Conservation (phyloP, 1,140 invertebrate genomes). For the Conopomorpha cramerella region DNA sequence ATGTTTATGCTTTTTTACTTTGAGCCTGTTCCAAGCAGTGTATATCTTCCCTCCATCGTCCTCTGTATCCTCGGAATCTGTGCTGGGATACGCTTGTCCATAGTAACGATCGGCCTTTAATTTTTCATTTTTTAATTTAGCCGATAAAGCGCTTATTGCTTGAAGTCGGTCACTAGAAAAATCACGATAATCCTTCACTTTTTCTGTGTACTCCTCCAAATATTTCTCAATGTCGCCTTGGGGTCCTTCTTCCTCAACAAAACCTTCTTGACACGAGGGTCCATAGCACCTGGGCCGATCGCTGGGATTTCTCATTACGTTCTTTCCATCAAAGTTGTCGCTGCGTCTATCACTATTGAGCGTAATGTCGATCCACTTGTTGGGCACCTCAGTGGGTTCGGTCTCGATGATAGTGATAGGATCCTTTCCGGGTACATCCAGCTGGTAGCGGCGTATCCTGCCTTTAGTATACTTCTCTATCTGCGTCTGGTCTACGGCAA, state of each 20-base stretch:
- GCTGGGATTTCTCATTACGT: slow-evolving; percentile 41
- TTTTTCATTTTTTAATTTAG: slow-evolving; percentile 37
- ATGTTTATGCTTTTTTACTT: slow-evolving; percentile 61
- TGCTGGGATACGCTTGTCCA: slow-evolving; percentile 11
- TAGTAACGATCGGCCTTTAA: slow-evolving; percentile 27
- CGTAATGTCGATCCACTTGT: slow-evolving; percentile 14
- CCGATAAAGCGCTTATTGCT: slow-evolving; percentile 41
- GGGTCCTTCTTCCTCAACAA: slow-evolving; percentile 25
- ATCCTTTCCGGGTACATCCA: slow-evolving; percentile 57
- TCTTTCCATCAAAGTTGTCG: slow-evolving; percentile 42
- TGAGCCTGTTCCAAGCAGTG: slow-evolving; percentile 55
- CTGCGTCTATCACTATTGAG: slow-evolving; percentile 17
- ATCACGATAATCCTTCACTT: slow-evolving; percentile 57
- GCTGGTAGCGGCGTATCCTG: slow-evolving; percentile 38
- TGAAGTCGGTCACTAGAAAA: slow-evolving; percentile 46
- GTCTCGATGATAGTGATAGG: slow-evolving; percentile 61
- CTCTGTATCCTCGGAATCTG: slow-evolving; percentile 26
- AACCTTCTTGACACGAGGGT: slow-evolving; percentile 50
- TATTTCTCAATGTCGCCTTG: slow-evolving; percentile 63
- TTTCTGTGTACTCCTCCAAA: slow-evolving; percentile 63
- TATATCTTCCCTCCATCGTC: slow-evolving; percentile 37
- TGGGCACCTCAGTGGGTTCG: slow-evolving; percentile 12
- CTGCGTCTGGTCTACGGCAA: slow-evolving; percentile 20
- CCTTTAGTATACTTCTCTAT: slow-evolving; percentile 24
- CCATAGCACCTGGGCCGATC: slow-evolving; percentile 44